These are phyloP conservation scores for Anastrepha obliqua DNA, from an alignment of 1,140 invertebrate genomes.

Conservation along the genomic window DNA sequence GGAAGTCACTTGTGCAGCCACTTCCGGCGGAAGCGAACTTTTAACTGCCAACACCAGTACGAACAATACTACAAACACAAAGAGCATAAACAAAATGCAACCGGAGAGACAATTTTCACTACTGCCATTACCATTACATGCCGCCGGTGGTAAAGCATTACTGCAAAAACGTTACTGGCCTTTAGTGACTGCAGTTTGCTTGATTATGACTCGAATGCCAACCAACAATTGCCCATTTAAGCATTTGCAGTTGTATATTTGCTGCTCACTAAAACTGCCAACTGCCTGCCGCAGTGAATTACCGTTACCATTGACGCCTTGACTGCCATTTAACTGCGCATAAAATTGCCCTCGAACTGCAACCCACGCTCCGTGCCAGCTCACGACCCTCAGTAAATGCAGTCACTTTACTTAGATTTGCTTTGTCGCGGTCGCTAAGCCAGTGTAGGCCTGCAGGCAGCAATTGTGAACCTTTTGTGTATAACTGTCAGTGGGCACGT, in stretches of 20 bases:
- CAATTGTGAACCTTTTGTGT: constrained; percentile 47
- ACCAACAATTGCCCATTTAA: background rate
- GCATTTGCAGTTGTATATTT: background rate
- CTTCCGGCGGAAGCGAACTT: constrained; percentile 39
- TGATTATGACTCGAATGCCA: background rate
- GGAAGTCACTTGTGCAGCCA: constrained; percentile 14
- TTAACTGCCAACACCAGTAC: constrained; percentile 27
- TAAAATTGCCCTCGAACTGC: constrained; percentile 18
- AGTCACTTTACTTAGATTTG: constrained; percentile 29
- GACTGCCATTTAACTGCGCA: constrained; percentile 42
- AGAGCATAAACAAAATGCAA: background rate
- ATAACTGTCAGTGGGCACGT: background rate
- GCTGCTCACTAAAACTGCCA: constrained; percentile 10
- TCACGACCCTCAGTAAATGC: background rate
- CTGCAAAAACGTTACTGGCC: background rate
- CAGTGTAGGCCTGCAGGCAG: constrained; percentile 44
- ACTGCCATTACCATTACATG: background rate
- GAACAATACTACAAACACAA: background rate
- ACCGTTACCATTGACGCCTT: constrained; percentile 24
- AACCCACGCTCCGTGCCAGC: background rate
- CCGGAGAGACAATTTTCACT: constrained; percentile 36
- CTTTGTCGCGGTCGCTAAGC: constrained; percentile 49
- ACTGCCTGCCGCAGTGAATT: constrained; percentile 25
- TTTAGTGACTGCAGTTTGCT: background rate
- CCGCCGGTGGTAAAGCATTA: background rate